phyloP scores from a whole-genome alignment of 1,140 invertebrate genomes.

The Pararge aegeria region DNA sequence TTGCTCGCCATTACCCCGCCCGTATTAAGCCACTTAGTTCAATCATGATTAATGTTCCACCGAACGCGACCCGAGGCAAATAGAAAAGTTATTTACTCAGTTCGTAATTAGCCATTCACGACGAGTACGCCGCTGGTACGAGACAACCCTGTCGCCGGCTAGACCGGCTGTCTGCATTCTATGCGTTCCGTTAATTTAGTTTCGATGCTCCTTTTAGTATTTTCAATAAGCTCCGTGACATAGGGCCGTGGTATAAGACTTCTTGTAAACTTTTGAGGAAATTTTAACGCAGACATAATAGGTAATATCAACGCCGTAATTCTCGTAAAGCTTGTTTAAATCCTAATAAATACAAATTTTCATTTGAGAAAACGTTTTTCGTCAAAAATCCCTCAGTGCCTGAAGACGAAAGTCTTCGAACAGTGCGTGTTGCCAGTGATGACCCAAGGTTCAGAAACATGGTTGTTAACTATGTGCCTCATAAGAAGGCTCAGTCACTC shows the following conservation, averaged over 20 bases:
- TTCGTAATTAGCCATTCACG: constrained; percentile 77
- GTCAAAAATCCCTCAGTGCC: no score
- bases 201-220: constrained; percentile 31
- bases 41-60: constrained; percentile 79
- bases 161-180: constrained; percentile 60
- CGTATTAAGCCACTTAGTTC: constrained; percentile 78
- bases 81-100: constrained; percentile 77
- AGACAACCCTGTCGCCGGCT: constrained; percentile 51
- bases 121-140: constrained; percentile 63
- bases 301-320: no score
- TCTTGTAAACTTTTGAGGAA: neutral
- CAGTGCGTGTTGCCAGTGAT: no score
- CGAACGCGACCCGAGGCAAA: constrained; percentile 68
- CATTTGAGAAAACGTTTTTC: no score
- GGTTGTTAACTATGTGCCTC: no score
- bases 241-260: neutral
- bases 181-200: constrained; percentile 44
- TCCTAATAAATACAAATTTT: no score
- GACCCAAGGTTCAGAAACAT: no score
- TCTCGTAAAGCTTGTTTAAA: no score
- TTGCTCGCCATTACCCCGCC: constrained; percentile 71
- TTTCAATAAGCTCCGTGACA: constrained; percentile 11
- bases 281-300: neutral
- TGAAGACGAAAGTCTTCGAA: no score
- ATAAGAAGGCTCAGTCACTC: no score